A percentile compares a stretch with the other conserved stretches of the same genome.
phyloP scores from a whole-genome alignment of 2,888 invertebrate genomes.

The Agonopterix subpropinquella region DNA sequence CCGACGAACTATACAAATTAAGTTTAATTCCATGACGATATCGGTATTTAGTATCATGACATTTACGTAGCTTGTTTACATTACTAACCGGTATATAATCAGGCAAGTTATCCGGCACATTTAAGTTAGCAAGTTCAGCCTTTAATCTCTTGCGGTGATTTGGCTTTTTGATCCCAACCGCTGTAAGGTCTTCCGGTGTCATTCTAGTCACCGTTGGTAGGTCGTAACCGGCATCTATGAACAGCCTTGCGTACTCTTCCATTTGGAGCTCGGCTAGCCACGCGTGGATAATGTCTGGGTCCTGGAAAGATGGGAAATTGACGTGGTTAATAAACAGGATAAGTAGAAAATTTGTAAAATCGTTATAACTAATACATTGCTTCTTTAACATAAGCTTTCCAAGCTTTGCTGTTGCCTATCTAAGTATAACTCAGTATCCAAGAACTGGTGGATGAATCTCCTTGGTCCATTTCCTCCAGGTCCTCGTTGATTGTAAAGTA shows the following conservation, averaged over 20 bases:
- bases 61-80: neutral
- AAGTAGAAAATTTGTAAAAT: too few relatives aligned
- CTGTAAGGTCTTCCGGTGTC: slow-evolving; percentile 97
- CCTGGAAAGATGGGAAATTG: slow-evolving; percentile 66
- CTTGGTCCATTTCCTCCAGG: too few relatives aligned
- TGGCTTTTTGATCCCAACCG: slow-evolving; percentile 96
- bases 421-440: too few relatives aligned
- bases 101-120: slow-evolving; percentile 95
- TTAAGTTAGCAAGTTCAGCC: slow-evolving; percentile 95
- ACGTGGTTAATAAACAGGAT: too few relatives aligned
- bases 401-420: too few relatives aligned
- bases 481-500: too few relatives aligned
- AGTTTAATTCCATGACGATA: too few relatives aligned
- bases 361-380: too few relatives aligned
- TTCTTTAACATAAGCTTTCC: too few relatives aligned
- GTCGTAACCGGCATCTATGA: slow-evolving; percentile 97
- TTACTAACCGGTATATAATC: slow-evolving; percentile 91
- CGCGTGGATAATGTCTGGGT: slow-evolving; percentile 94
- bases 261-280: slow-evolving; percentile 96
- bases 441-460: too few relatives aligned
- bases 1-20: neutral
- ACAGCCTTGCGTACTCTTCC: slow-evolving; percentile 95
- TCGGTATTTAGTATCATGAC: too few relatives aligned
- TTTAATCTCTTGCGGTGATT: slow-evolving; percentile 97
- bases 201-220: slow-evolving; percentile 98